These are phyloP conservation scores for Creontiades dilutus DNA, from an alignment of 2,888 invertebrate species.

Conservation along the genomic window DNA sequence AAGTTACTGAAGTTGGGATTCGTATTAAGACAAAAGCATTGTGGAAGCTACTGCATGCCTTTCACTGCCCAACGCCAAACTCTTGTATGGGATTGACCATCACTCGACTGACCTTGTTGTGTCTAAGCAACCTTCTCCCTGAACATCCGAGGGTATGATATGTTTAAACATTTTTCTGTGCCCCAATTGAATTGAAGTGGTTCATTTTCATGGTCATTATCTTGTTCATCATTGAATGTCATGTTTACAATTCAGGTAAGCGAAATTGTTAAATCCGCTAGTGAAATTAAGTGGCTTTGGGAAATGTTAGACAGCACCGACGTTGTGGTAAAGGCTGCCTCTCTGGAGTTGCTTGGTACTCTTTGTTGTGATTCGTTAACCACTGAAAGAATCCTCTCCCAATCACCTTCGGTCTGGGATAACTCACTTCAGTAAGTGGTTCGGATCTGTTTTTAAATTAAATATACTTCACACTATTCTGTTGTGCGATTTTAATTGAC, in stretches of 20 bases:
- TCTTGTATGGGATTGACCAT: conserved; percentile 82
- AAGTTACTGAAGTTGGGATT: conserved; percentile 52
- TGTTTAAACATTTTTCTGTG: background rate
- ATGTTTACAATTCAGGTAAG: conserved; percentile 1
- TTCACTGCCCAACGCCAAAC: conserved; percentile 80
- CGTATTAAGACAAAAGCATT: conserved; percentile 75
- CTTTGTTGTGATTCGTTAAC: conserved; percentile 76
- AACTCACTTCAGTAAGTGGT: conserved; percentile 5
- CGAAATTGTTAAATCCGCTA: conserved; percentile 62
- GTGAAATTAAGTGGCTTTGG: conserved; percentile 78
- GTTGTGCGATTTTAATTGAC: background rate
- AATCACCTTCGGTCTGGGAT: background rate
- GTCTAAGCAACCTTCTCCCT: conserved; percentile 76
- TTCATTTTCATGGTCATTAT: background rate
- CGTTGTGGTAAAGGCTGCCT: conserved; percentile 80
- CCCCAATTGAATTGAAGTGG: background rate
- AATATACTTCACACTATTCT: background rate
- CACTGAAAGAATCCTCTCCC: conserved; percentile 55
- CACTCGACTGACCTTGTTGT: conserved; percentile 80
- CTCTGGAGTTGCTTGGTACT: conserved; percentile 80
- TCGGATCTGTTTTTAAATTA: background rate
- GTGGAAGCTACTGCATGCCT: conserved; percentile 80
- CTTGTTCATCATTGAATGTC: background rate
- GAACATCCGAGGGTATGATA: conserved; percentile 52
- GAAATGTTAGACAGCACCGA: conserved; percentile 80